These are phyloP conservation scores for Phataginus tricuspis DNA, from an alignment of 2,797 vertebrate species.

Conservation along the genomic window DNA sequence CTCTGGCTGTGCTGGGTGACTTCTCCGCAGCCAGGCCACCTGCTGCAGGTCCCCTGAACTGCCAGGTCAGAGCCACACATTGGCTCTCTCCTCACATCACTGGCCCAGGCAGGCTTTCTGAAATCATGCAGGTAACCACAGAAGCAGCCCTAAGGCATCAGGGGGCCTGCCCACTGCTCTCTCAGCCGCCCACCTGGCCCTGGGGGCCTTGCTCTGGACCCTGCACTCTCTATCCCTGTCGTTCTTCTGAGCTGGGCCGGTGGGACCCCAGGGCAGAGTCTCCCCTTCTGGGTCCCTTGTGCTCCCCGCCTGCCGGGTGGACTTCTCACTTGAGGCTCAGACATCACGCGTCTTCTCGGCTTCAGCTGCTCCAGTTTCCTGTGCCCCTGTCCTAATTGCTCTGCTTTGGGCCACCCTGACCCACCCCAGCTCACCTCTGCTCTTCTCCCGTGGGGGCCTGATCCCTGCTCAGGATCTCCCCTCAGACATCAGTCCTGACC, in stretches of 20 bases:
- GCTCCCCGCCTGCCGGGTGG: no score
- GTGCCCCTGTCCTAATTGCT: not conserved
- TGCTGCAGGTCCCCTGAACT: not conserved
- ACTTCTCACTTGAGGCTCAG: no score
- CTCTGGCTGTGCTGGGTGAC: not conserved
- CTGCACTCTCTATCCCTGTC: not conserved
- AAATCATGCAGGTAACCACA: conserved; percentile 56
- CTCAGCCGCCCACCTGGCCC: not conserved
- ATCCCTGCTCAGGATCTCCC: not conserved
- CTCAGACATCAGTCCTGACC: not conserved
- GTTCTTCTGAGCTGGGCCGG: not conserved
- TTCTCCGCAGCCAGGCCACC: not conserved
- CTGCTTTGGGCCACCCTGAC: not conserved
- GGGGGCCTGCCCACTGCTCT: not conserved
- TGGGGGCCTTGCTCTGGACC: no score
- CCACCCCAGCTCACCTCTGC: not conserved
- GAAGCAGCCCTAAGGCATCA: conserved; percentile 37
- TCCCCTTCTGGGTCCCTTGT: not conserved
- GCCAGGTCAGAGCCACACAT: conserved; percentile 30
- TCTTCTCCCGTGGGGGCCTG: not conserved
- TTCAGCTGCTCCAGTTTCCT: not conserved
- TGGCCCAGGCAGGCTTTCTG: conserved; percentile 62
- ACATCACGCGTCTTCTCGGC: not conserved
- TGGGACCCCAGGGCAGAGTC: not conserved
- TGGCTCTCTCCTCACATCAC: conserved; percentile 74